These are phyloP conservation scores for Salvelinus namaycush DNA, from an alignment of 2,113 vertebrate genomes.

Conservation along the genomic window DNA sequence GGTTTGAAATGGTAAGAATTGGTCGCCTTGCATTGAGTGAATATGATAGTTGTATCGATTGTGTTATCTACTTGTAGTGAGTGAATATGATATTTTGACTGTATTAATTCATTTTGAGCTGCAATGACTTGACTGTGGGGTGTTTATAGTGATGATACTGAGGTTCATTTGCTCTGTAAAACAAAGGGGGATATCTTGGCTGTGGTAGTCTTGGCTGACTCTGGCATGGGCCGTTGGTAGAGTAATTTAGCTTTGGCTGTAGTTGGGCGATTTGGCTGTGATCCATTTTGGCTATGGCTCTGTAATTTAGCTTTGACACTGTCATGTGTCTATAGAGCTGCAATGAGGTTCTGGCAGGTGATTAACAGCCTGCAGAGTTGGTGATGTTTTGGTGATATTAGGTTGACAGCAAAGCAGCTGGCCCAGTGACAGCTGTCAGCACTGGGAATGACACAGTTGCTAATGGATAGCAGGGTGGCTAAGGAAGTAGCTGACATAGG, in stretches of 20 bases:
- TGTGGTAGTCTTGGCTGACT: not conserved
- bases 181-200: not conserved
- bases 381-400: conserved; percentile 18
- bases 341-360: conserved; percentile 25
- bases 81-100: no score
- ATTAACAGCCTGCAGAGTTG: conserved; percentile 55
- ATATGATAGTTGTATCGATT: no score
- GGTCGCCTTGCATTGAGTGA: no score
- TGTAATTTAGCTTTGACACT: conserved; percentile 31
- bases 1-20: no score
- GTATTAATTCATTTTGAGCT: no score
- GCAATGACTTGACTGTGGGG: no score
- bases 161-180: not conserved
- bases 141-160: no score
- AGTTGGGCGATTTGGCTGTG: conserved; percentile 1
- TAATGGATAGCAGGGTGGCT: conserved; percentile 9
- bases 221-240: conserved; percentile 16
- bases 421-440: conserved; percentile 18
- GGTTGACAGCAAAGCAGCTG: conserved; percentile 46
- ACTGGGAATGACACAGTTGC: conserved; percentile 20
- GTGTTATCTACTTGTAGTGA: no score
- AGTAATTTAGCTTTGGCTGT: conserved; percentile 21
- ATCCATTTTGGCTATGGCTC: not conserved
- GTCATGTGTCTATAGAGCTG: conserved; percentile 10
- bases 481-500: no score